phyloP scores from a whole-genome alignment of 2,888 invertebrate species.

The Polydrusus cervinus region DNA sequence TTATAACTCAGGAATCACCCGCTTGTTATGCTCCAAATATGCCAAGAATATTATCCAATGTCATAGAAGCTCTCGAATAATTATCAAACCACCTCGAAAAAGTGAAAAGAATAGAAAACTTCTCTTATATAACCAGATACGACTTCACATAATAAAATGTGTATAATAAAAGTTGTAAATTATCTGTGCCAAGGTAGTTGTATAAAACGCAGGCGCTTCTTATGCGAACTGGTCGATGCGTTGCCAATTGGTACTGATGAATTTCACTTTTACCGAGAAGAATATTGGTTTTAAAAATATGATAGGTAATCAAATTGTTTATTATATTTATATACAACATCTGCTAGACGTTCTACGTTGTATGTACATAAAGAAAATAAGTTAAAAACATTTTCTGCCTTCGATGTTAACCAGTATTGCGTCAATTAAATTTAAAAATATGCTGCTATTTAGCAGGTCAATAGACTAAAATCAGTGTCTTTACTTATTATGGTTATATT shows the following conservation, averaged over 20 bases:
- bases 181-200: constrained; percentile 71
- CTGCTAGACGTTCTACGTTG: too few relatives aligned
- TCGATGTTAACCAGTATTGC: too few relatives aligned
- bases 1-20: not conserved
- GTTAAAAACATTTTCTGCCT: too few relatives aligned
- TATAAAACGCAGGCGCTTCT: constrained; percentile 57
- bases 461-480: too few relatives aligned
- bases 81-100: constrained; percentile 63
- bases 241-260: constrained; percentile 31
- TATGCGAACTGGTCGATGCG: constrained; percentile 30
- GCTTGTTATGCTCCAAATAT: constrained; percentile 29
- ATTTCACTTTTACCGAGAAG: constrained; percentile 27
- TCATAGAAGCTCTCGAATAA: constrained; percentile 39
- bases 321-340: too few relatives aligned
- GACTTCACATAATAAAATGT: constrained; percentile 69
- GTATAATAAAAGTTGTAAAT: constrained; percentile 58
- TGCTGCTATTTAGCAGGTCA: too few relatives aligned
- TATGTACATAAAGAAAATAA: too few relatives aligned
- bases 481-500: too few relatives aligned
- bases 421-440: too few relatives aligned
- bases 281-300: not conserved
- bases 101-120: constrained; percentile 72
- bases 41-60: constrained; percentile 39
- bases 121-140: constrained; percentile 69
- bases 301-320: too few relatives aligned